Conservation (phyloP, 2,888 invertebrate species). For the Gortyna flavago region DNA sequence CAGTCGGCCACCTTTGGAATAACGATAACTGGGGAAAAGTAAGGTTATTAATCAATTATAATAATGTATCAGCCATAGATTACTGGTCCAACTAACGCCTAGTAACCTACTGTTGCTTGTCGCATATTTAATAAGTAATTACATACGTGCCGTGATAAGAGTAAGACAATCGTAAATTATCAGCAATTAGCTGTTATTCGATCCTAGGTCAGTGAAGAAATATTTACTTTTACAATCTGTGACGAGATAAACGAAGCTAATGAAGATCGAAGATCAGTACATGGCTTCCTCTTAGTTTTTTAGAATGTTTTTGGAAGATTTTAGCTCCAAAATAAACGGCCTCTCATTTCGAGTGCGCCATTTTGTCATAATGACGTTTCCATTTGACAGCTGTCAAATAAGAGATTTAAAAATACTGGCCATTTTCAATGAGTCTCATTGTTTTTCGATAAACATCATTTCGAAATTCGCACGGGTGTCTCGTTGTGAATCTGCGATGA, state of each 20-base stretch:
- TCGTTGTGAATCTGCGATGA: background rate
- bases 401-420: background rate
- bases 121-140: conserved; percentile 11
- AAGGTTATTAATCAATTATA: no score
- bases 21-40: no score
- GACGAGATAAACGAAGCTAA: conserved; percentile 11
- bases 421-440: background rate
- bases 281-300: background rate
- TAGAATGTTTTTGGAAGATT: background rate
- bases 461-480: background rate
- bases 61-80: background rate
- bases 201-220: conserved; percentile 35
- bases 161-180: conserved; percentile 33
- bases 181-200: conserved; percentile 33
- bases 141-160: background rate
- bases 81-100: background rate
- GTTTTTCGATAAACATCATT: background rate
- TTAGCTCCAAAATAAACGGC: background rate
- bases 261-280: conserved; percentile 6
- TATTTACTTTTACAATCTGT: conserved; percentile 4
- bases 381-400: conserved; percentile 21
- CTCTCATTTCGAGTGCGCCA: background rate
- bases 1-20: no score
- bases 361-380: background rate
- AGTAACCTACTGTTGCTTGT: conserved; percentile 1